Percentiles rank a stretch among this genome's conserved stretches.
Evolutionary conservation across 2,888 invertebrate genomes (phyloP).

Genomic region (Pasiphila rectangulata): DNA sequence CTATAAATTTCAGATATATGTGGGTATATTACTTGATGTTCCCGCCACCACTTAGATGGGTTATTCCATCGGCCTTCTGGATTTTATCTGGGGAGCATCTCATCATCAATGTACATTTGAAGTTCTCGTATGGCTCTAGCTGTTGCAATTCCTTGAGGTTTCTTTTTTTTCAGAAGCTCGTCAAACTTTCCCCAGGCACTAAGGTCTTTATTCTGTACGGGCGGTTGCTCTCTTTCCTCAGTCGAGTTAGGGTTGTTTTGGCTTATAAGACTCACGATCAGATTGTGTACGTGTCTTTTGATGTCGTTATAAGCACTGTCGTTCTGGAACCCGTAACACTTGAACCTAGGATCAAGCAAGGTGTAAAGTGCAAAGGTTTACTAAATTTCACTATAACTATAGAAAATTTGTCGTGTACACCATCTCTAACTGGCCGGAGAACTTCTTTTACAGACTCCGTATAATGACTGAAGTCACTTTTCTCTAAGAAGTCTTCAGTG

Average conservation of each 20-base stretch:
- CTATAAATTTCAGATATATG: slow-evolving; percentile 17
- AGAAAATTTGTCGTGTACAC: neutral
- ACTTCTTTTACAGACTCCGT: slow-evolving; percentile 3
- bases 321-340: neutral
- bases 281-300: neutral
- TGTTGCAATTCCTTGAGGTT: slow-evolving; percentile 21
- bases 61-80: slow-evolving; percentile 14
- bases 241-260: neutral
- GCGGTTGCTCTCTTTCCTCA: neutral
- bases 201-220: slow-evolving; percentile 5
- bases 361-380: slow-evolving; percentile 1
- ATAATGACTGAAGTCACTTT: slow-evolving; percentile 8
- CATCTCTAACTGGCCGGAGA: neutral
- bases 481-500: slow-evolving; percentile 19
- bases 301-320: neutral
- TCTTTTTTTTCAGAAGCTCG: slow-evolving; percentile 15
- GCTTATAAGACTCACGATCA: neutral
- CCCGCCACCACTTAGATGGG: slow-evolving; percentile 23
- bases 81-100: slow-evolving; percentile 11
- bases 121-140: slow-evolving; percentile 18
- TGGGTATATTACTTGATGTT: slow-evolving; percentile 20
- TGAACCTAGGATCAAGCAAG: slow-evolving; percentile 1
- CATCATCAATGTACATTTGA: slow-evolving; percentile 4
- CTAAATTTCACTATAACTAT: too few species aligned
- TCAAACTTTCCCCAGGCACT: slow-evolving; percentile 23